Percentiles rank a stretch among this genome's conserved stretches.
Evolutionary conservation across 2,888 invertebrate species (phyloP).

Genomic region (Heliconius hortense): DNA sequence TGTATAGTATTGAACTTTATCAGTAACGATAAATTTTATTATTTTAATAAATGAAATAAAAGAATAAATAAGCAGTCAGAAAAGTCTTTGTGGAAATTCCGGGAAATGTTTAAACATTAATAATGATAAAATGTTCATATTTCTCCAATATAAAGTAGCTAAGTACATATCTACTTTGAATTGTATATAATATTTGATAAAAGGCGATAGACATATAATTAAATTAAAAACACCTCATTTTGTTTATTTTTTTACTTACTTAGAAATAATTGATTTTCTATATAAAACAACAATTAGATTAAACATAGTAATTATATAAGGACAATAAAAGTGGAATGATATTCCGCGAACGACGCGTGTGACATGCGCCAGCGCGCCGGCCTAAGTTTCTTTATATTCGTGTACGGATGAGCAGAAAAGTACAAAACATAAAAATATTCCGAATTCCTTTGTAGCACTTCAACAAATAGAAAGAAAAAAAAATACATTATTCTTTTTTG

Average conservation of each 20-base stretch:
- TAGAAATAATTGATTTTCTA: background rate
- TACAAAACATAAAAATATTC: conserved; percentile 2
- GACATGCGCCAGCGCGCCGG: conserved; percentile 62
- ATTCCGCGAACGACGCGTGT: conserved; percentile 69
- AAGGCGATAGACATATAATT: background rate
- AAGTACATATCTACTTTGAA: too few relatives aligned
- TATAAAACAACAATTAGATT: background rate
- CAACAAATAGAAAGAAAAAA: background rate
- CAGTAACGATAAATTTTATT: too few relatives aligned
- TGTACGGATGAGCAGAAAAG: conserved; percentile 49
- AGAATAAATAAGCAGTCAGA: background rate
- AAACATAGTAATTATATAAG: conserved; percentile 17
- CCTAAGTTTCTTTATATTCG: conserved; percentile 56
- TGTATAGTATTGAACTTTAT: too few relatives aligned
- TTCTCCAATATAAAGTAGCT: background rate
- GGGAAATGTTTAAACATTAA: background rate
- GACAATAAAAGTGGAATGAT: conserved; percentile 56
- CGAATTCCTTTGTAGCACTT: background rate
- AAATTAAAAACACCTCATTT: background rate
- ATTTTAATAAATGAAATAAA: background rate
- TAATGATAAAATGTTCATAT: background rate
- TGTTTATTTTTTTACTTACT: background rate
- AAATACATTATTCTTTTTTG: background rate
- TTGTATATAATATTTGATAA: too few relatives aligned
- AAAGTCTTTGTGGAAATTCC: background rate